phyloP scores from a whole-genome alignment of 2,888 invertebrate genomes.

The Stenodema calcarata region DNA sequence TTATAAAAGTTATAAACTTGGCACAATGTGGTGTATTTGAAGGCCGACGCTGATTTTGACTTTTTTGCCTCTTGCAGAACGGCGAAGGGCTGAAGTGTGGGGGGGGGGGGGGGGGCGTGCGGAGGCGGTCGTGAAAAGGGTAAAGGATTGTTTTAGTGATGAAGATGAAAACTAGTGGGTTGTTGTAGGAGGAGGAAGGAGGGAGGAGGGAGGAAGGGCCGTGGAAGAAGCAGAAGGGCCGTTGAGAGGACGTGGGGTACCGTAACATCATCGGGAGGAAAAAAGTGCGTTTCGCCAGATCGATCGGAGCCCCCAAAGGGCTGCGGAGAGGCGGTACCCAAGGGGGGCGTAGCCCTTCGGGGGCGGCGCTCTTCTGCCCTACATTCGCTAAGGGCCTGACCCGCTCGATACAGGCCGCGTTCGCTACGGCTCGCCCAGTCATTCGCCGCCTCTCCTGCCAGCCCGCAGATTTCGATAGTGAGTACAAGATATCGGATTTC shows the following conservation, averaged over 20 bases:
- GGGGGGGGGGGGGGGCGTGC: not conserved
- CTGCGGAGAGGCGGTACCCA: conserved; percentile 15
- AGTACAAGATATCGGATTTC: conserved; percentile 37
- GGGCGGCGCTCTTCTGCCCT: conserved; percentile 38
- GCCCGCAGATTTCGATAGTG: conserved; percentile 24
- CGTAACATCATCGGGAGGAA: too few species aligned
- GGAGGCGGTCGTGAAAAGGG: not conserved
- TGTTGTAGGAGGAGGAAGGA: too few species aligned
- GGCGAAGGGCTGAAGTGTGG: not conserved
- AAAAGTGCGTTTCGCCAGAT: not conserved
- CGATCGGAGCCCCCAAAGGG: not conserved
- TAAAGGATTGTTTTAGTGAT: too few species aligned
- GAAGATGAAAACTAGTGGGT: too few species aligned
- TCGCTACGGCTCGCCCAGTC: conserved; percentile 23
- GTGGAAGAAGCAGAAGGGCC: too few species aligned
- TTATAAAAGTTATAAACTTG: too few species aligned
- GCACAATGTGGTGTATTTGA: too few species aligned
- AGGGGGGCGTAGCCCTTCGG: conserved; percentile 40
- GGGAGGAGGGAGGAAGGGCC: too few species aligned
- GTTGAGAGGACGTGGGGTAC: too few species aligned
- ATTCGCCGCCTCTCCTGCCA: conserved; percentile 38
- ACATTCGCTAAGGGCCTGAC: not conserved
- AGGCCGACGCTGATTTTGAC: too few species aligned
- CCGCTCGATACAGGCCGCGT: conserved; percentile 28
- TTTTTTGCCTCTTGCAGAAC: too few species aligned